A percentile compares a stretch with the other conserved stretches of the same genome.
Conservation (phyloP, 2,113 vertebrate genomes). For the Murina feae region DNA sequence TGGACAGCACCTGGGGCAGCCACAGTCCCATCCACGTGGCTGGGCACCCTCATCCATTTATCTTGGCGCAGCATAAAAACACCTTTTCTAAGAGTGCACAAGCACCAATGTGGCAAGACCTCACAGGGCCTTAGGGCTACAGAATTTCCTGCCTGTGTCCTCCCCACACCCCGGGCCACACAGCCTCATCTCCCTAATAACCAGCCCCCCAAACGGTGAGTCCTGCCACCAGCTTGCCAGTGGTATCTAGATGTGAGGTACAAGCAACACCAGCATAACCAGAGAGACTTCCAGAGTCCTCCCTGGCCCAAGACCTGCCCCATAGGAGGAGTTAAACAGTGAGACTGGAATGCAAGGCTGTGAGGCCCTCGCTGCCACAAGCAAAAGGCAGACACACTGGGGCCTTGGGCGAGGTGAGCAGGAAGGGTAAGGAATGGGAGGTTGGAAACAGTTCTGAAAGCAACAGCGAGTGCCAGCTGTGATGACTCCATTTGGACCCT, state of each 20-base stretch:
- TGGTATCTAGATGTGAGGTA: not conserved
- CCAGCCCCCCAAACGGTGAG: not conserved
- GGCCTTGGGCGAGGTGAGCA: not conserved
- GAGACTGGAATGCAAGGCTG: not conserved
- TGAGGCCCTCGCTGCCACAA: not conserved
- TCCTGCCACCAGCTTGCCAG: not conserved
- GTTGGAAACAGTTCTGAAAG: not conserved
- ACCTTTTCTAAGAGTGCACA: not conserved
- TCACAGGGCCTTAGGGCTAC: not conserved
- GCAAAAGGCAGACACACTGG: not conserved
- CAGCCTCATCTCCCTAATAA: too few species aligned
- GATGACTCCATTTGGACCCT: not conserved
- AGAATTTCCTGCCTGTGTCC: not conserved
- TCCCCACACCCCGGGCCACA: accelerated
- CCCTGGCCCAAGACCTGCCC: not conserved
- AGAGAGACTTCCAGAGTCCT: not conserved
- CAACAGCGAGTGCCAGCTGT: not conserved
- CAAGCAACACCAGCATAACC: accelerated
- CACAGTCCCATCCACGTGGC: accelerated
- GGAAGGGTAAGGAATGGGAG: not conserved
- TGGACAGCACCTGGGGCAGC: too few species aligned
- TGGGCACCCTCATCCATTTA: not conserved
- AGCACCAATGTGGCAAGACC: not conserved
- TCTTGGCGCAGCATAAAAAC: accelerated
- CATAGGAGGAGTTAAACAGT: not conserved